Base-by-base conservation (phyloP, 2,113 vertebrate species). In the Brienomyrus longianalis region DNA sequence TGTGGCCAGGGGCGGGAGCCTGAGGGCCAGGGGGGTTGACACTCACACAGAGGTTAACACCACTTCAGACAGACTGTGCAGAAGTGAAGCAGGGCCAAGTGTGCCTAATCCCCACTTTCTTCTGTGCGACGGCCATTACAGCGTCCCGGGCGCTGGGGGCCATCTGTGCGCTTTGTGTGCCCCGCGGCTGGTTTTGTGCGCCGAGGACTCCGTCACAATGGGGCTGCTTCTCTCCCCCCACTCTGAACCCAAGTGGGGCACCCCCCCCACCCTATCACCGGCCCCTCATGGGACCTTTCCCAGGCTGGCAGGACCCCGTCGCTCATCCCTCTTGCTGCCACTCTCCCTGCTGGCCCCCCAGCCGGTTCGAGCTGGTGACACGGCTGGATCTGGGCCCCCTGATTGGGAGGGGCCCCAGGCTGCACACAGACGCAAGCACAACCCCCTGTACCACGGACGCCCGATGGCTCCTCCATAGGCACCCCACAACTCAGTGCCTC, bases 141-240 rank as follows among this genome's bases (percentile, higher is more conserved):
- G 90, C 91, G 90, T 91, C 90, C 90, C 88, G 90, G 88, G 92
- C 92, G 77, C 93, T 91, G 90, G 85, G 90, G 91, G 89, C 92
- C 93, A 93, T 93, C 93, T 93, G 93, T 92, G 91, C 89, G 89
- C 92, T 91, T 93, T 93, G 90, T 92, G 91, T 90, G 91, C 92
- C 90, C 93, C 74, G 90, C 90, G 90, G 91, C 91, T 88, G 39
- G 91, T 90, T 92, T 92, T 91, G 91, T 92, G 90, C 87, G 45
- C 86, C 80, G 84, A 90, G 89, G 90, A 89, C 91, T 89, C 77
- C 74, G 21, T 83, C 90, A 93, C 93, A 93, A 93, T 90, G 89
- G 90, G 80, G 83, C 89, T 89, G 88, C 89, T 80, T 88, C 89
- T 89, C 90, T 87, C 91, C 92, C 88, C 90, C 89, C 62, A 86